phyloP scores from a whole-genome alignment of 2,888 invertebrate species.

The Neuroscelio doddi region DNA sequence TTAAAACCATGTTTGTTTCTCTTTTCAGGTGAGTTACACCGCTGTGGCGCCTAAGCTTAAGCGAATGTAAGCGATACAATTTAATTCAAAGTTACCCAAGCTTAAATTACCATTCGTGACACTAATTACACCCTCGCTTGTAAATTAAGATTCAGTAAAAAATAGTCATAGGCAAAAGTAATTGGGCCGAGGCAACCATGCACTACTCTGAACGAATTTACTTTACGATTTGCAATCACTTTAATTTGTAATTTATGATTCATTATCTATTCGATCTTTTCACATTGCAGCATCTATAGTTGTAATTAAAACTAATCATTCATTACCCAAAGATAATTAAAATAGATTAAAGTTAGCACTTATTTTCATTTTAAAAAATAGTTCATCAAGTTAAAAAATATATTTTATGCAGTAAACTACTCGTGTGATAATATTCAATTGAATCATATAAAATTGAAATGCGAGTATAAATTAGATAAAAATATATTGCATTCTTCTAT shows the following conservation, averaged over 20 bases:
- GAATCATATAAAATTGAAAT: not conserved
- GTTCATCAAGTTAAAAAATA: too few species aligned
- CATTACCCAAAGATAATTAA: slow-evolving; percentile 8
- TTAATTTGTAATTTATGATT: slow-evolving; percentile 21
- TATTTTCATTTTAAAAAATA: too few species aligned
- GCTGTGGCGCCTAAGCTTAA: slow-evolving; percentile 27
- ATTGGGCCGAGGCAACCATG: slow-evolving; percentile 13
- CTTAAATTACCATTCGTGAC: slow-evolving; percentile 49
- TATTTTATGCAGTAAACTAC: too few species aligned
- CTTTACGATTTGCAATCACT: slow-evolving; percentile 26
- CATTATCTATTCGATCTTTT: slow-evolving; percentile 28
- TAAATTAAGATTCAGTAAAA: slow-evolving; percentile 57
- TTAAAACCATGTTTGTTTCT: slow-evolving; percentile 21
- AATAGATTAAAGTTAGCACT: slow-evolving; percentile 7
- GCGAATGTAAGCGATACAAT: slow-evolving; percentile 48
- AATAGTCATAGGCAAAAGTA: slow-evolving; percentile 42
- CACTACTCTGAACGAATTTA: slow-evolving; percentile 10
- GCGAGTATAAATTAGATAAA: not conserved
- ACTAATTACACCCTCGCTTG: slow-evolving; percentile 59
- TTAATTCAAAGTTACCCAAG: slow-evolving; percentile 56
- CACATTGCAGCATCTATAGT: not conserved
- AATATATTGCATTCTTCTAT: too few species aligned
- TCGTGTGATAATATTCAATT: too few species aligned
- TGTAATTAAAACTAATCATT: slow-evolving; percentile 6
- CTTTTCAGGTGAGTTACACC: slow-evolving; percentile 22